Base-by-base conservation (phyloP, 2,888 invertebrate species). In the Caenorhabditis sinica region DNA sequence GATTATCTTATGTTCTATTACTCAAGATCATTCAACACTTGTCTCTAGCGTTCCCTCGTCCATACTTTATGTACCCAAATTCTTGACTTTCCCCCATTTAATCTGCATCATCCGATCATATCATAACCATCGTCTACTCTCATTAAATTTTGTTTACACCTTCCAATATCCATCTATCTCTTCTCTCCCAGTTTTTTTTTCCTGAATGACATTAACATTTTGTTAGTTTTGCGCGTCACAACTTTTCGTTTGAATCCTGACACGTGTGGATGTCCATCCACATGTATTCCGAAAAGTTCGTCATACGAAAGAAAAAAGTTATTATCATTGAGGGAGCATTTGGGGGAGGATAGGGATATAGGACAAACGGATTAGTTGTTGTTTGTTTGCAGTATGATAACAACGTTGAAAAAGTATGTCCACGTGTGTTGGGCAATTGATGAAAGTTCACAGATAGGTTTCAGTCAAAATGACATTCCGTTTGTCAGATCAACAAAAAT, bases 221-320 rank as follows among this genome's bases (percentile, higher is more conserved):
- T 68, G 75, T 68, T 76, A 36, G 69, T 56, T 69, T n/a, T 20
- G 72, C 58, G 75, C 75, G 75, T 76, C 75, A 76, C 75, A 68
- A 60, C 58, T 58, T 58, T 68, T 68, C 49, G 58, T 49, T 76
- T 40, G 65, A 33, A 60, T 65, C 63, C 73, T 17, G 49, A 63
- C 61, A 65, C 75, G 58, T 60, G 58, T 58, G 56, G 53, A 43
- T 49, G 49, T 49, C 25, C 58, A 43, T 58, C 49, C 71, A 28
- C 15, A 17, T 25, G 30, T 23, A 28, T 20, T 30, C 28, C n/a
- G n/a, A 33, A 76, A 76, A 76, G 75, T 76, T 76, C 75, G 68
- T 76, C 75, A 76, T 76, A 40, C 45, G 66, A 20, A 49, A 25
- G 28, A 15, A 45, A 63, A 74, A 74, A 74, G 63, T 74, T 74